Conservation (phyloP, 2,113 vertebrate species). For the Sitta europaea region DNA sequence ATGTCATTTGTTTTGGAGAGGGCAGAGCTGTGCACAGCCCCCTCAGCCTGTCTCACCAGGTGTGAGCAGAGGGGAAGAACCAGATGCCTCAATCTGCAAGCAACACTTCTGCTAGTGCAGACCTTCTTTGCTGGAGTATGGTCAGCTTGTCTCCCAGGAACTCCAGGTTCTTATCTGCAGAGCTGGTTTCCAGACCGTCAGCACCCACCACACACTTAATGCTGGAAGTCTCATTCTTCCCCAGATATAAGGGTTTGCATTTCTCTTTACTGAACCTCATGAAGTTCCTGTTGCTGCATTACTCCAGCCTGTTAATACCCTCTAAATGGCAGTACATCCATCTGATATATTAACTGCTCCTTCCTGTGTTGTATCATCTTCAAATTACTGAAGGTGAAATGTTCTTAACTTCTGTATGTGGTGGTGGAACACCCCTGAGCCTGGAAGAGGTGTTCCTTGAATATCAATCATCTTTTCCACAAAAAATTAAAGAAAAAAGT, state of each 20-base stretch:
- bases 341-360: not conserved
- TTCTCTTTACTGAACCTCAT: not conserved
- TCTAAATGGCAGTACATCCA: not conserved
- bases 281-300: rapidly evolving
- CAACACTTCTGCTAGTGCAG: not conserved
- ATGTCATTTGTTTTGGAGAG: not conserved
- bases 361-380: not conserved
- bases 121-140: not conserved
- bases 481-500: not conserved
- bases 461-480: not conserved
- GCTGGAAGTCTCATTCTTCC: not conserved
- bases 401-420: not conserved
- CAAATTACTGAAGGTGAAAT: not conserved
- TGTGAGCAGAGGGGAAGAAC: not conserved
- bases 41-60: not conserved
- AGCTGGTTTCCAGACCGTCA: not conserved
- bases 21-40: not conserved
- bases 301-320: not conserved
- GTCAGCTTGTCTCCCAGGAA: not conserved
- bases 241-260: not conserved
- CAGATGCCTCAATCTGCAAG: not conserved
- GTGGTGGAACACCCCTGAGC: not conserved
- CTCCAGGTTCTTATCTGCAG: not conserved
- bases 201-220: rapidly evolving
- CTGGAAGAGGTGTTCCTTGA: not conserved